Evolutionary conservation across 2,888 invertebrate species (phyloP), one percentile per base, ranked within the genome.

Genomic region (Cephus spinipes): DNA sequence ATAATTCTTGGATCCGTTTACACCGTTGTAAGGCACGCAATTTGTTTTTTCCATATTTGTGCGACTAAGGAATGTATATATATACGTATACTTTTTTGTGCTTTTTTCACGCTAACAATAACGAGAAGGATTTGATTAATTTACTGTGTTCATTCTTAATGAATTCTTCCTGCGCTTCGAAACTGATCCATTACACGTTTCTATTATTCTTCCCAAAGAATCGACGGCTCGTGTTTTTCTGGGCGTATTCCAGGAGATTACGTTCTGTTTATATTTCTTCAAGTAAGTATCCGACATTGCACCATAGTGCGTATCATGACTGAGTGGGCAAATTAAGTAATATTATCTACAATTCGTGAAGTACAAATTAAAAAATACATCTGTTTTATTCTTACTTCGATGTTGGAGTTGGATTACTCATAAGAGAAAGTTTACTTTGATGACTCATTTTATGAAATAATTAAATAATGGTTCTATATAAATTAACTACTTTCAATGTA

Each of bases 1-100:
- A 73, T 36, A 81, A 35, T 69, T 81, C 76, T 33, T 80, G 71
- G 68, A 77, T 77, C 32, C 80, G 81, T 69, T 34, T 80, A 11
- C 71, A 68, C 2, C 34, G 79, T n/a, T 79, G 73, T 15, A 69
- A 69, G 34, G 2, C 31, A 9, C 76, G 73, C 23, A 68, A 40
- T 36, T 32, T 71, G 1, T 36, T 75, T 73, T 77, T 75, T 75
- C 55, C 71, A 75, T 32, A 74, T 76, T 79, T 77, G 34, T 81
- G 79, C 76, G 75, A 15, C 32, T 71, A 71, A 71, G 32, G 11
- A 71, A 32, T 68, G 3, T 68, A 69, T 78, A 73, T 73, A 36
- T 36, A 35, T 35, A 35, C 1, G 11, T 35, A 34, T 2, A 34
- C 12, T 15, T 55, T 23, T 40, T 40, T 15, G 4, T 55, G 55